Evolutionary conservation across 2,113 vertebrate genomes (phyloP), one percentile per base, ranked within the genome.

Genomic region (Pantherophis guttatus): DNA sequence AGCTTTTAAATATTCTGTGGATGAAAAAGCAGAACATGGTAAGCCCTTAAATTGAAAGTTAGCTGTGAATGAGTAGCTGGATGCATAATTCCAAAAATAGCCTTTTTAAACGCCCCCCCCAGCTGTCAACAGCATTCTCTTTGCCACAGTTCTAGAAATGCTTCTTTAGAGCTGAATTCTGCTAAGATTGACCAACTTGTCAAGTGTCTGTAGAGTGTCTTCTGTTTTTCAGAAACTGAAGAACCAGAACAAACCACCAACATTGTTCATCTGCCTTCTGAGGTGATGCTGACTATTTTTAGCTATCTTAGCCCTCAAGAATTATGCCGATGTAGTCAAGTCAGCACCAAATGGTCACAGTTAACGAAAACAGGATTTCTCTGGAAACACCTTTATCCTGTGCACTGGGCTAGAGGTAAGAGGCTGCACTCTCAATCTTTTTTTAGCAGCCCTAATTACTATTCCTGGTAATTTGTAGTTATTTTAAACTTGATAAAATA

Each of bases 351-450:
- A 26, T 99, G 99, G 99, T 98, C 98, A 87, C 98, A 98, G 93
- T 90, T 99, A 96, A 96, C 98, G 70, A 99, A 98, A 97, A 98
- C 98, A 0, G 99, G 99, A 93, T 98, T 98, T 39, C 98, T 99
- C 86, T 99, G 99, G 99, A 99, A 98, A 88, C 99, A 99, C 96
- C 98, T 99, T 89, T 99, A 99, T 93, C 99, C 99, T 48, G 98
- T 99, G 93, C 98, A 96, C 94, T 99, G 99, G 99, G 98, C 99
- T 94, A 98, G 98, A 99, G 99, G 99, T 99, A 97, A 94, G 96
- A 96, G 90, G 15, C 88, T 33, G 65, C 15, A 50, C 59, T 57
- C 89, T 24, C 87, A 33, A 15, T 0, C 33, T 26, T 92, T 70
- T 87, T 70, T 87, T 94, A 91, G 55, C 33, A 93, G 13, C 75